A percentile compares a stretch with the other conserved stretches of the same genome.
These are phyloP conservation scores for Margaritifera margaritifera DNA, from an alignment of 2,888 invertebrate species.

Conservation along the genomic window DNA sequence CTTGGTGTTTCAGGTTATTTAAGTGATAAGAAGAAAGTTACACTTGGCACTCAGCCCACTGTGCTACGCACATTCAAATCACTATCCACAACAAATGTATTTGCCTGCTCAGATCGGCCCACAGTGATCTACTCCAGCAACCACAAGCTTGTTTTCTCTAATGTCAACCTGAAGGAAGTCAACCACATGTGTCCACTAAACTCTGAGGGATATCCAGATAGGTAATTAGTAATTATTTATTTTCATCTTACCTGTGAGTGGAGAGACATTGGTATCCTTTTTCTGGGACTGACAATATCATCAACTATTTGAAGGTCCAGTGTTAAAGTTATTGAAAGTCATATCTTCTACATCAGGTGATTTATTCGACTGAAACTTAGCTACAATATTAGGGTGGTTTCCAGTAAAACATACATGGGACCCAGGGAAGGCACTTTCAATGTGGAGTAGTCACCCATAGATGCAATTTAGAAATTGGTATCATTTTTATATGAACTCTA, in stretches of 20 bases:
- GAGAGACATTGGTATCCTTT: background rate
- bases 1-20: conserved; percentile 78
- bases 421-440: too few species aligned
- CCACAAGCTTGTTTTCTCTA: conserved; percentile 98
- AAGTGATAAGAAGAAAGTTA: conserved; percentile 93
- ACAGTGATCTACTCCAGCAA: conserved; percentile 99
- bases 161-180: conserved; percentile 83
- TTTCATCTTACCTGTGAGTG: too few species aligned
- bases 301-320: too few species aligned
- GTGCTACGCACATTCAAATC: conserved; percentile 86
- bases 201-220: conserved; percentile 95
- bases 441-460: too few species aligned
- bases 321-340: background rate
- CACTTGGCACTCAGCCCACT: conserved; percentile 97
- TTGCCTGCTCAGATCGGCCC: conserved; percentile 98
- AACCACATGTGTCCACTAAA: conserved; percentile 98
- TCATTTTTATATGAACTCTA: too few species aligned
- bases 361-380: too few species aligned
- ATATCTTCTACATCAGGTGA: conserved; percentile 1
- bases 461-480: too few species aligned
- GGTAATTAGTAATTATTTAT: conserved; percentile 74
- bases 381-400: too few species aligned
- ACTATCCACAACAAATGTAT: conserved; percentile 90
- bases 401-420: too few species aligned
- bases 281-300: too few species aligned